A percentile compares a stretch with the other conserved stretches of the same genome.
phyloP scores from a whole-genome alignment of 35 echinoderm and acorn worm genomes.

The Strongylocentrotus purpuratus region DNA sequence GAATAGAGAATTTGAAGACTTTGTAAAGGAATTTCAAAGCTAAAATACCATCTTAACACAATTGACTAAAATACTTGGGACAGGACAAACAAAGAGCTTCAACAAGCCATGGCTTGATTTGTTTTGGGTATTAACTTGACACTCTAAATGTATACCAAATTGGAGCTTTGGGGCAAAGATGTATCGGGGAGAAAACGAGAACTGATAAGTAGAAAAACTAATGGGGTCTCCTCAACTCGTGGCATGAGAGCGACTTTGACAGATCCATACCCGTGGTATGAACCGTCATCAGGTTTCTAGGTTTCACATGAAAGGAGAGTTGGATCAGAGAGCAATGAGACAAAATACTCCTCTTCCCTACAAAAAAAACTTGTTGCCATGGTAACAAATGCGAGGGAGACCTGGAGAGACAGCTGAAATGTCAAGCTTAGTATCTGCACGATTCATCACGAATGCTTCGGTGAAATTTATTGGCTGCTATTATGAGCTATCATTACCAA shows the following conservation, averaged over 20 bases:
- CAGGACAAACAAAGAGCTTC: background rate
- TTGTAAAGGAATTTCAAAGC: too few species aligned
- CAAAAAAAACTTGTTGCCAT: background rate
- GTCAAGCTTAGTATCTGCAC: background rate
- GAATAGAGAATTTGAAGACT: background rate
- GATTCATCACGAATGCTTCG: background rate
- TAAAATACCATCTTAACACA: background rate
- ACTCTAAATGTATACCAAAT: background rate
- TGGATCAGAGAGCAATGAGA: background rate
- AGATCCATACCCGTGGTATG: background rate
- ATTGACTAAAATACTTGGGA: background rate
- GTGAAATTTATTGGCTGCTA: background rate
- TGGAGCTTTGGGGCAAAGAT: background rate
- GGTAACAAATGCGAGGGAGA: conserved; percentile 33
- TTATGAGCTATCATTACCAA: background rate
- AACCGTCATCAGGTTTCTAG: background rate
- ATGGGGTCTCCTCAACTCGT: background rate
- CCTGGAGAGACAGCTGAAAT: conserved; percentile 8
- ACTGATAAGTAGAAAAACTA: background rate
- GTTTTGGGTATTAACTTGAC: background rate
- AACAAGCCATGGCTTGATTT: background rate
- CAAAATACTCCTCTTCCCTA: background rate
- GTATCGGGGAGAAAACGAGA: background rate
- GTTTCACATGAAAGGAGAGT: background rate
- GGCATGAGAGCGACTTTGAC: background rate